A percentile compares a stretch with the other conserved stretches of the same genome.
phyloP scores from a whole-genome alignment of 2,113 vertebrate genomes.

The Eublepharis macularius region DNA sequence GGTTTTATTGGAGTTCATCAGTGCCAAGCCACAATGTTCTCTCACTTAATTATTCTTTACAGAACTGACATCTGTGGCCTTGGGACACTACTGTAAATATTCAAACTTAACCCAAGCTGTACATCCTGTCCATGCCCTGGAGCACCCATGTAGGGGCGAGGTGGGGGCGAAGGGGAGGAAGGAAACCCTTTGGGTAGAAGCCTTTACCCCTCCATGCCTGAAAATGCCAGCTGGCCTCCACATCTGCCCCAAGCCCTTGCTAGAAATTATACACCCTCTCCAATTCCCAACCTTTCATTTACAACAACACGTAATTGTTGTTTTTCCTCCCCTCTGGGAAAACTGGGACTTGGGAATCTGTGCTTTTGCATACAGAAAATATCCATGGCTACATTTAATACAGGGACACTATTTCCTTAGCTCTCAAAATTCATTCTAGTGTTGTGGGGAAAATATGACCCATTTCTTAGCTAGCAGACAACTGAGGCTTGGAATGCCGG shows the following conservation, averaged over 20 bases:
- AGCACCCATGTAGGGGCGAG: neutral
- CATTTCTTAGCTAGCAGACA: neutral
- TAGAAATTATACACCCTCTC: neutral
- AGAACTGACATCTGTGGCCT: neutral
- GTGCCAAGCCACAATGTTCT: neutral
- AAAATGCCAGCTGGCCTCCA: neutral
- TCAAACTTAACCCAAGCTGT: neutral
- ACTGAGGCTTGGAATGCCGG: neutral
- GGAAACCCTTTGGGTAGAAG: no score
- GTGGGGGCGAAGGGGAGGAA: no score
- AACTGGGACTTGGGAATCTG: no score
- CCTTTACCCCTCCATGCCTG: neutral
- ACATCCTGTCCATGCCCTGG: neutral
- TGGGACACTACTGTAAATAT: neutral
- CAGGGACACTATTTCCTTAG: neutral
- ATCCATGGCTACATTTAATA: no score
- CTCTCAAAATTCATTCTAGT: neutral
- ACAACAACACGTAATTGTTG: neutral
- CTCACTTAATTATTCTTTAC: constrained; percentile 4
- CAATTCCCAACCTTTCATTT: neutral
- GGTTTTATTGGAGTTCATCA: neutral
- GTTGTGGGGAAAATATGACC: neutral
- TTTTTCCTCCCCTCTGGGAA: neutral
- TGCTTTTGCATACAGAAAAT: neutral
- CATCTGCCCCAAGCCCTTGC: neutral